These are phyloP conservation scores for Melinopterus prodromus DNA, from an alignment of 2,888 invertebrate genomes.

Conservation along the genomic window DNA sequence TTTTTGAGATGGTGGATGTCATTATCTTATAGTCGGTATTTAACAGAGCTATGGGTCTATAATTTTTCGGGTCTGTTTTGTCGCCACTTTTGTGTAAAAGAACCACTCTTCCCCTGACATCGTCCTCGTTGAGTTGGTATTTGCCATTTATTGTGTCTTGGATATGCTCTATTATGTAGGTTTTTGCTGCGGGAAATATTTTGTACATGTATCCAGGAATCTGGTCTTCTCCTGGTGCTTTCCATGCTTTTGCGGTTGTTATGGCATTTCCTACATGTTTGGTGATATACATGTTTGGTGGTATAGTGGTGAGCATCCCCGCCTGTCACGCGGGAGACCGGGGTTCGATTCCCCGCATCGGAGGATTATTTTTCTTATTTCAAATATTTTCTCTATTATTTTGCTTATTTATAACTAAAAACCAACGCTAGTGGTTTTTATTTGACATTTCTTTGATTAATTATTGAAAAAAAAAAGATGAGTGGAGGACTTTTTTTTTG, in stretches of 20 bases:
- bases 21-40: constrained; percentile 32
- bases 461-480: too few relatives aligned
- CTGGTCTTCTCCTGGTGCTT: constrained; percentile 38
- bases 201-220: constrained; percentile 39
- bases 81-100: constrained; percentile 27
- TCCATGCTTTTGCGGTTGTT: constrained; percentile 36
- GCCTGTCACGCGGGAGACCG: too few relatives aligned
- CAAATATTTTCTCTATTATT: too few relatives aligned
- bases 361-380: too few relatives aligned
- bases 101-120: constrained; percentile 21
- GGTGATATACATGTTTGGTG: background rate
- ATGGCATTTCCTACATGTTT: constrained; percentile 17
- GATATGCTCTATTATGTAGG: constrained; percentile 18
- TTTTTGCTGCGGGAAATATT: constrained; percentile 23
- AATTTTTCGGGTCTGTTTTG: constrained; percentile 22
- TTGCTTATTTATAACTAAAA: too few relatives aligned
- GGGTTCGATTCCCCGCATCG: too few relatives aligned
- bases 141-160: background rate
- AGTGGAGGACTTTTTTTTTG: too few relatives aligned
- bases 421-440: too few relatives aligned
- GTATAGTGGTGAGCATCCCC: too few relatives aligned
- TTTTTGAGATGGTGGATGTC: constrained; percentile 24
- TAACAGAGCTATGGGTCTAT: constrained; percentile 29
- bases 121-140: background rate
- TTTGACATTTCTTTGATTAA: too few relatives aligned